These are phyloP conservation scores for Hylaeus anthracinus DNA, from an alignment of 1,140 invertebrate species.

Conservation along the genomic window DNA sequence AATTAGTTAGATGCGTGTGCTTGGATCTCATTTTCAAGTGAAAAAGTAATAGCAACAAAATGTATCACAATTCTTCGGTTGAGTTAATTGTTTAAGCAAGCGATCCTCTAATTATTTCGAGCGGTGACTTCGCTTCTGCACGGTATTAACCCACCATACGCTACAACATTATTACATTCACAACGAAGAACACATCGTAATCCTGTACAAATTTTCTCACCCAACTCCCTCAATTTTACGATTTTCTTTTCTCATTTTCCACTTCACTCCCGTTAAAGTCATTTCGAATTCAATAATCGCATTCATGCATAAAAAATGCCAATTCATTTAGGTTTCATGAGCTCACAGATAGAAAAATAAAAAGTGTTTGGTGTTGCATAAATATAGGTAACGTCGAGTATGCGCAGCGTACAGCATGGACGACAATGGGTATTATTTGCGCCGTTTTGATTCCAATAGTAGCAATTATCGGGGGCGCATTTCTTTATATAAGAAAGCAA, in stretches of 20 bases:
- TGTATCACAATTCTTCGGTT: too few species aligned
- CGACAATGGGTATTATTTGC: conserved; percentile 74
- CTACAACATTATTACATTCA: too few species aligned
- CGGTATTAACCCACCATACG: background rate
- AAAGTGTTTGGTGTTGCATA: conserved; percentile 45
- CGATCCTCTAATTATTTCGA: background rate
- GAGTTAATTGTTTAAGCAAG: too few species aligned
- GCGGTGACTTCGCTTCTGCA: background rate
- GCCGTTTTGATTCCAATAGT: conserved; percentile 70
- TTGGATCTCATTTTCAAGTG: too few species aligned
- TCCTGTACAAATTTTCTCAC: background rate
- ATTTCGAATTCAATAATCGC: background rate
- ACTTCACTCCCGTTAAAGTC: background rate
- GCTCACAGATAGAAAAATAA: conserved; percentile 1
- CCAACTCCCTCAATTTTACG: background rate
- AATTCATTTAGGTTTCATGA: background rate
- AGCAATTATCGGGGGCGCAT: conserved; percentile 57
- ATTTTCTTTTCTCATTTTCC: background rate
- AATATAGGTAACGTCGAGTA: conserved; percentile 78
- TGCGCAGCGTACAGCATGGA: conserved; percentile 76
- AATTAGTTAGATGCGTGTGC: too few species aligned
- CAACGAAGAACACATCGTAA: too few species aligned
- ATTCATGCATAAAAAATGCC: background rate
- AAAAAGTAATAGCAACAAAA: too few species aligned
- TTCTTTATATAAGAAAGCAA: conserved; percentile 65